phyloP scores from a whole-genome alignment of 2,113 vertebrate genomes.

The Nesoenas mayeri region DNA sequence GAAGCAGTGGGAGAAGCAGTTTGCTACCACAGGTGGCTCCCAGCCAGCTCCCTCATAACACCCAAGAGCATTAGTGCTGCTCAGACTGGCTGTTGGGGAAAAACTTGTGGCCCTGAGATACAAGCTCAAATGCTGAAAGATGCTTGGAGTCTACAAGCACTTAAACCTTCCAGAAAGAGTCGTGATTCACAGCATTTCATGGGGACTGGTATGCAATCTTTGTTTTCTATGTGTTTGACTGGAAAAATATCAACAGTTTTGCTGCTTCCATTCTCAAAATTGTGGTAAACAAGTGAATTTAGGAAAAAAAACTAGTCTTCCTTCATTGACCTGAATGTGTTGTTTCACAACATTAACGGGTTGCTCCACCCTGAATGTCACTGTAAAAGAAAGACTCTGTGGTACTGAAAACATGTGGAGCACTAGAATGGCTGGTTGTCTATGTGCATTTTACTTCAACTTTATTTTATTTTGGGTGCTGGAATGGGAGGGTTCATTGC shows the following conservation, averaged over 20 bases:
- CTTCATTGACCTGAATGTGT: not conserved
- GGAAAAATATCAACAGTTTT: not conserved
- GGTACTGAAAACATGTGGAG: not conserved
- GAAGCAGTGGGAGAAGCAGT: not conserved
- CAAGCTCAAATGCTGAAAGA: not conserved
- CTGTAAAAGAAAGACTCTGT: not conserved
- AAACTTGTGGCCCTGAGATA: not conserved
- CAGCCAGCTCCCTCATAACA: not conserved
- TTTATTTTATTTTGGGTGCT: constrained; percentile 6
- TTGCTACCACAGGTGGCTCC: not conserved
- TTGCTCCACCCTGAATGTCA: not conserved
- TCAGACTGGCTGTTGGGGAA: not conserved
- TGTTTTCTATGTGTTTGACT: not conserved
- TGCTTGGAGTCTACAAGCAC: not conserved
- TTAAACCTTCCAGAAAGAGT: not conserved
- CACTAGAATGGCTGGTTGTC: not conserved
- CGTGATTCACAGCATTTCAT: not conserved
- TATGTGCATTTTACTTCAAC: not conserved
- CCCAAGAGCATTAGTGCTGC: not conserved
- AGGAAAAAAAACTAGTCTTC: not conserved
- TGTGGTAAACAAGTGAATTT: not conserved
- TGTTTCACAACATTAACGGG: not conserved
- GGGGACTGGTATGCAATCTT: not conserved
- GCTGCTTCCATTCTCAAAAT: not conserved
- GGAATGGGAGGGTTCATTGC: constrained; percentile 35